Evolutionary conservation across 2,113 vertebrate species (phyloP).

Genomic region (Tachysurus vachellii): DNA sequence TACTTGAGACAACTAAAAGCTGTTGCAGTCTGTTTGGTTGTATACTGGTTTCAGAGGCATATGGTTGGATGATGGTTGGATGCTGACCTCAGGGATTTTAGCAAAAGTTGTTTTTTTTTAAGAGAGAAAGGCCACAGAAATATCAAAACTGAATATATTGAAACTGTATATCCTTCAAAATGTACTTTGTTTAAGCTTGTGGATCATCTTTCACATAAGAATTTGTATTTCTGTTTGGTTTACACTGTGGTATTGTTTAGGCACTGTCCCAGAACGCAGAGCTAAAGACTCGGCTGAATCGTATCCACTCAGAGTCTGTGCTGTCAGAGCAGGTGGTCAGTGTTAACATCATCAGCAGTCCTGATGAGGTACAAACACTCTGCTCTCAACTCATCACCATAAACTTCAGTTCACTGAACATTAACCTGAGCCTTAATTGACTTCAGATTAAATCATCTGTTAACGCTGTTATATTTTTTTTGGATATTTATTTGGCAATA

Average conservation of each 20-base stretch:
- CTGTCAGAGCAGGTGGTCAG: slow-evolving; percentile 96
- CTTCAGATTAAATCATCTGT: background rate
- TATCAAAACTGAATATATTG: background rate
- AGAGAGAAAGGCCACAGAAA: background rate
- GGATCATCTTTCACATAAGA: background rate
- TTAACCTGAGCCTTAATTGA: background rate
- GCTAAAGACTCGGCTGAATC: slow-evolving; percentile 92
- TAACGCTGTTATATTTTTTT: background rate
- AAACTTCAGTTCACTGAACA: background rate
- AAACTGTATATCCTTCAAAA: background rate
- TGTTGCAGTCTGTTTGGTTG: background rate
- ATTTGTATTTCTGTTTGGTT: slow-evolving; percentile 1
- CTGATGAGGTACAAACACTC: slow-evolving; percentile 86
- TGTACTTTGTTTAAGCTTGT: background rate
- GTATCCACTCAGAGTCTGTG: slow-evolving; percentile 97
- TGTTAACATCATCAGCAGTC: slow-evolving; percentile 98
- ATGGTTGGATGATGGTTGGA: background rate
- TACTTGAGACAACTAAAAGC: background rate
- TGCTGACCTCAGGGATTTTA: background rate
- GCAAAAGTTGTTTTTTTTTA: background rate
- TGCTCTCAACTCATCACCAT: slow-evolving; percentile 10
- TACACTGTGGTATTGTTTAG: slow-evolving; percentile 64
- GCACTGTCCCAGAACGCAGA: slow-evolving; percentile 96
- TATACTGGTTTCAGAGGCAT: background rate
- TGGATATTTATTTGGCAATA: background rate